Base-by-base conservation (phyloP, 2,888 invertebrate species). In the Pristionchus entomophagus region DNA sequence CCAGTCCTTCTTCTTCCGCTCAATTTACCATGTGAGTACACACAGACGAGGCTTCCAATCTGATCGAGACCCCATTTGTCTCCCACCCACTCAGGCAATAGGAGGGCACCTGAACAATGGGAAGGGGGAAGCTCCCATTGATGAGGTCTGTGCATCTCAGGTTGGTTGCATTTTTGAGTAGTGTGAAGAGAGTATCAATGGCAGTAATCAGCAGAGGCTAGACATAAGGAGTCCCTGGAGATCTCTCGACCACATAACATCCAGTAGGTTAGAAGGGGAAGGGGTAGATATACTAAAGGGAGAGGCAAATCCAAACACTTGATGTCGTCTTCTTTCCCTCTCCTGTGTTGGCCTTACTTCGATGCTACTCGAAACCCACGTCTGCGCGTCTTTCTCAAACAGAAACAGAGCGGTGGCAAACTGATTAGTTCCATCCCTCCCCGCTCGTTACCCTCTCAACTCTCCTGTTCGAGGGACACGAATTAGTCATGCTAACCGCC, bases 291-390 rank as follows among this genome's bases (percentile, higher is more conserved):
- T 73, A 73, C 73, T 73, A 73, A 73, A 73, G 73, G 51, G 78
- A 80, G 51, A 51, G 51, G 51, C 78, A 80, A 80, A 51, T 80
- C 78, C 78, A 80, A 80, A 80, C 78, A 80, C 78, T 49, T 32
- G 51, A 51, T 80, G 78, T 32, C 78, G 32, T 80, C 78, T 51
- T 80, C n/a, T n/a, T n/a, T n/a, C n/a, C 51, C 32, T 19, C n/a
- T 19, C 32, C 78, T 80, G 49, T 80, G 51, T 80, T 80, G 32
- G 32, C 51, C 78, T 51, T 32, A 49, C 49, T 59, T 80, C 32
- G 32, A 32, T 82, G 82, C 82, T 82, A 82, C 82, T 82, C 59
- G 82, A 56, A 82, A 59, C 82, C 59, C 26, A 17, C 82, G 80
- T 53, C 53, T 8, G 49, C 77, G 45, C 51, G 53, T n/a, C 80